Evolutionary conservation across 2,113 vertebrate genomes (phyloP).

Genomic region (Rousettus leschenaultii): DNA sequence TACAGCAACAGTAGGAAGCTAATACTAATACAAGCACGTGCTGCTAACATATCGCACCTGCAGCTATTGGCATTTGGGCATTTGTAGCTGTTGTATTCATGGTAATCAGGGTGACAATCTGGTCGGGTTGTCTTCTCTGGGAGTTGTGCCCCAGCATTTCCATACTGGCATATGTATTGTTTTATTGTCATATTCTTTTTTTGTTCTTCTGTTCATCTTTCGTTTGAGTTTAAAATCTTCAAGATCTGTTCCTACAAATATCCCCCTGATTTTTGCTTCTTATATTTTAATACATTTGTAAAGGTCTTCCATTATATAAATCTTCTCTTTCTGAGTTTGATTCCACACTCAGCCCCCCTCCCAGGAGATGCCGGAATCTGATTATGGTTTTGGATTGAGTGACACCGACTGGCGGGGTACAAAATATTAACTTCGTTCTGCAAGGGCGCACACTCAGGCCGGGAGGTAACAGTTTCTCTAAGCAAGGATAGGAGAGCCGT

Average conservation of each 20-base stretch:
- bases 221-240: neutral
- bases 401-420: neutral
- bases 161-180: neutral
- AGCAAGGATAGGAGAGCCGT: neutral
- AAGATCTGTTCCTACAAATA: neutral
- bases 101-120: neutral
- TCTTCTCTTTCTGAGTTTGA: neutral
- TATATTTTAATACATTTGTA: constrained; percentile 17
- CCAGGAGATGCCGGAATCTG: neutral
- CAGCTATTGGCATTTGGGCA: neutral
- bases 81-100: neutral
- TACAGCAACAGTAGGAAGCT: neutral
- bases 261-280: neutral
- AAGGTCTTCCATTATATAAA: neutral
- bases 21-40: neutral
- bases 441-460: neutral
- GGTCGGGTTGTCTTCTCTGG: neutral
- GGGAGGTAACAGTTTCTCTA: neutral
- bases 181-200: constrained; percentile 24
- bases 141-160: neutral
- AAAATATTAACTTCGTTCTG: neutral
- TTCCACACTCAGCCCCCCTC: neutral
- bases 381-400: neutral
- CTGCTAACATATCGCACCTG: neutral
- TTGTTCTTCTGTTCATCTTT: neutral